phyloP scores from a whole-genome alignment of 2,888 invertebrate species.

The Kryphioiulus occultus region DNA sequence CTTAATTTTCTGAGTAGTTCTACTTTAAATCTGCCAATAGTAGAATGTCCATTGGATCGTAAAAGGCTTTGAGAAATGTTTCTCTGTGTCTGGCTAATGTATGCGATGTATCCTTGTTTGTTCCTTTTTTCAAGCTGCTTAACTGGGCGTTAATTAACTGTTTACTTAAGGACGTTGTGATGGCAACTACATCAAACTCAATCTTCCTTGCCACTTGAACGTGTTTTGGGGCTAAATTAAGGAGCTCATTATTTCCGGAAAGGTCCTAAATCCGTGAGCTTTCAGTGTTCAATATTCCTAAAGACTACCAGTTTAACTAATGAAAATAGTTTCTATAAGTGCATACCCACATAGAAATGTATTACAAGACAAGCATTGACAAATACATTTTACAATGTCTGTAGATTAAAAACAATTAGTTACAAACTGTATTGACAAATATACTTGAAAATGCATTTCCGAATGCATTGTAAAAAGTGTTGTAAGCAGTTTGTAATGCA shows the following conservation, averaged over 20 bases:
- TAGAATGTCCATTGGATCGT: not conserved
- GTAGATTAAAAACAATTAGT: too few species aligned
- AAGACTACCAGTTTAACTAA: not conserved
- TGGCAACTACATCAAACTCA: conserved; percentile 25
- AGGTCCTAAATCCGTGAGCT: not conserved
- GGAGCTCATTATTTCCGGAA: not conserved
- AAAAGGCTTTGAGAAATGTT: not conserved
- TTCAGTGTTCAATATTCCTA: not conserved
- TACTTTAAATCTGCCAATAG: not conserved
- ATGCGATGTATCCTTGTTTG: conserved; percentile 17
- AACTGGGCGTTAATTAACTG: conserved; percentile 28
- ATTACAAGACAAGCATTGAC: too few species aligned
- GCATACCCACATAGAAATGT: too few species aligned
- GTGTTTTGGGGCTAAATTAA: not conserved
- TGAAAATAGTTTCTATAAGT: too few species aligned
- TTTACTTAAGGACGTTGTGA: not conserved
- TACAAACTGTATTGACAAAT: too few species aligned
- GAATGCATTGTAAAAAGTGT: too few species aligned
- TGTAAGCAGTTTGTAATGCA: too few species aligned
- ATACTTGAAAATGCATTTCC: too few species aligned
- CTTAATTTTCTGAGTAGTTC: not conserved
- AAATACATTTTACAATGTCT: too few species aligned
- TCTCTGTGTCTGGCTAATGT: not conserved
- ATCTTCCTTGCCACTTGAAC: not conserved
- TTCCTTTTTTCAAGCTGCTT: not conserved